A percentile compares a stretch with the other conserved stretches of the same genome.
Conservation (phyloP, 1,140 invertebrate species). For the Drosophila neocordata region DNA sequence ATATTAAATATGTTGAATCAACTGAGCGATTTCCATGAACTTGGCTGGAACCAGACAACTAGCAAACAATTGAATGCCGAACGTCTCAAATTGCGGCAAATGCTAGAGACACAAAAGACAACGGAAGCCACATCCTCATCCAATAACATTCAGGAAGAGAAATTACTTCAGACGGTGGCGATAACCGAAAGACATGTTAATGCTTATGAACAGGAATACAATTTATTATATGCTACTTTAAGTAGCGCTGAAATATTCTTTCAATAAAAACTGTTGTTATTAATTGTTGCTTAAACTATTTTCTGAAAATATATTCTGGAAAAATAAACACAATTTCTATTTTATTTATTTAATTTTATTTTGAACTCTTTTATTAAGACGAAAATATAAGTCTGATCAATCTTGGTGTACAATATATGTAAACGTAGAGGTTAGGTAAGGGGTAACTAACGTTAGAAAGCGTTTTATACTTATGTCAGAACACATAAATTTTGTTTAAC, state of each 20-base stretch:
- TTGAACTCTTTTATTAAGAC: slow-evolving; percentile 59
- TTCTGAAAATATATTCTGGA: not conserved
- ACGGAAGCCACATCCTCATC: slow-evolving; percentile 60
- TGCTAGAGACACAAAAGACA: slow-evolving; percentile 72
- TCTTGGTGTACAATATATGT: slow-evolving; percentile 38
- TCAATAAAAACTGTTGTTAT: slow-evolving; percentile 80
- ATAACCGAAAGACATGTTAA: slow-evolving; percentile 93
- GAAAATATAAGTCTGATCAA: slow-evolving; percentile 52
- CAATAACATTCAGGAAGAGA: slow-evolving; percentile 85
- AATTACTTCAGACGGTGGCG: slow-evolving; percentile 96
- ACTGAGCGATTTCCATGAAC: slow-evolving; percentile 92
- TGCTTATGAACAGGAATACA: slow-evolving; percentile 94
- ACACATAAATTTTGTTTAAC: slow-evolving; percentile 18
- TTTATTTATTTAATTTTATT: slow-evolving; percentile 27
- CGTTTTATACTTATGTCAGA: slow-evolving; percentile 14
- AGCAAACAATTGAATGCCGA: slow-evolving; percentile 87
- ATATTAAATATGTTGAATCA: slow-evolving; percentile 89
- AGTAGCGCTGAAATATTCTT: slow-evolving; percentile 98
- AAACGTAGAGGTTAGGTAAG: slow-evolving; percentile 18
- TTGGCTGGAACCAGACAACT: slow-evolving; percentile 98
- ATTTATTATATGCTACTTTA: slow-evolving; percentile 94
- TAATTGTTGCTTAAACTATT: not conserved
- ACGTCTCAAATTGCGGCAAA: slow-evolving; percentile 85
- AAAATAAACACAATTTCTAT: not conserved
- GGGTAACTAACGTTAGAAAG: slow-evolving; percentile 23